phyloP scores from a whole-genome alignment of 2,797 vertebrate genomes.

The Arremon aurantiirostris region DNA sequence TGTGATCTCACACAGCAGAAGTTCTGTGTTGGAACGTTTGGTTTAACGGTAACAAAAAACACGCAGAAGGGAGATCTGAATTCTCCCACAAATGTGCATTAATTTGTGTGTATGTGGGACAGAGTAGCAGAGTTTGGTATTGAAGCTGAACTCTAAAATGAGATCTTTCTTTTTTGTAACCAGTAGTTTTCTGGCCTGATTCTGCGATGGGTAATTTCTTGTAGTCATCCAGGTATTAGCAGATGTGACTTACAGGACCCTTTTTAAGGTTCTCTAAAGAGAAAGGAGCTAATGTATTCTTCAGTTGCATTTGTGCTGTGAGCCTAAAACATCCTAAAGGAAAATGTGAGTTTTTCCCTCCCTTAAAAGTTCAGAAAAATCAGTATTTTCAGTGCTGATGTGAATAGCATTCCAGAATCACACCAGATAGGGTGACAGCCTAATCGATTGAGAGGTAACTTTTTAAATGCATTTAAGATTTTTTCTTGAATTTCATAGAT shows the following conservation, averaged over 20 bases:
- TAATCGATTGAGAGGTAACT: neutral
- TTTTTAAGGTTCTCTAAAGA: neutral
- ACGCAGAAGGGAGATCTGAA: neutral
- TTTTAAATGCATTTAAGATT: neutral
- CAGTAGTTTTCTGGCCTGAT: neutral
- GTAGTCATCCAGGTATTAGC: neutral
- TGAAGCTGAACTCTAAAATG: neutral
- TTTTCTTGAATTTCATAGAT: neutral
- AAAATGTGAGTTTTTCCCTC: neutral
- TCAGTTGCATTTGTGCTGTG: neutral
- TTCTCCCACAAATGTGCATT: neutral
- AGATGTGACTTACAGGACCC: neutral
- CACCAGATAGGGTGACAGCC: neutral
- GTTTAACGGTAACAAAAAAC: neutral
- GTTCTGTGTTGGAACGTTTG: neutral
- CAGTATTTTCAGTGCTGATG: neutral
- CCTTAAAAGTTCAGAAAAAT: neutral
- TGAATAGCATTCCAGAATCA: neutral
- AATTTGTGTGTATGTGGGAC: neutral
- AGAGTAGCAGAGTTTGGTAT: neutral
- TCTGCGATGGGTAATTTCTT: neutral
- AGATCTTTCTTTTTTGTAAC: neutral
- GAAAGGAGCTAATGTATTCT: neutral
- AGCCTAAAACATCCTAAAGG: neutral
- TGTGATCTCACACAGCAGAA: rapidly evolving